phyloP scores from a whole-genome alignment of 2,888 invertebrate genomes.

The Bunonema sp. region DNA sequence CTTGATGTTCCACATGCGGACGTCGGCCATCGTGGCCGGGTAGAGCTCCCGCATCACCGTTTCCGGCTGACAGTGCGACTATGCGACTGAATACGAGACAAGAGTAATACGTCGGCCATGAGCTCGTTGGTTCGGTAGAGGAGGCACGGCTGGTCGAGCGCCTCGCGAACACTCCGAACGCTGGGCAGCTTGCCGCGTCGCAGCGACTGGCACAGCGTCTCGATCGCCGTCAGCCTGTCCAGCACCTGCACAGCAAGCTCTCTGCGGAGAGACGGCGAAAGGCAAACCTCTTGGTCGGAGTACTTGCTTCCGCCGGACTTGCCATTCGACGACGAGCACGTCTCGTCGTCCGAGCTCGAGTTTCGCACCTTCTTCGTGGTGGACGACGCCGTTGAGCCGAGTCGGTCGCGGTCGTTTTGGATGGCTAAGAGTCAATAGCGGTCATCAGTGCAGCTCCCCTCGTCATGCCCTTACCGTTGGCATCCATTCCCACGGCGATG shows the following conservation, averaged over 20 bases:
- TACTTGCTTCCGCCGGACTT: too few species aligned
- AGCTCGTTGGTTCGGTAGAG: conserved; percentile 27
- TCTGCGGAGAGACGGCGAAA: too few species aligned
- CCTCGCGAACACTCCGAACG: conserved; percentile 17
- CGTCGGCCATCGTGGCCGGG: conserved; percentile 43
- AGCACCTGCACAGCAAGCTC: too few species aligned
- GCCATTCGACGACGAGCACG: too few species aligned
- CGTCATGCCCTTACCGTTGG: conserved; percentile 24
- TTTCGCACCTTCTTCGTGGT: conserved; percentile 41
- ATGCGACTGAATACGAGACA: not conserved
- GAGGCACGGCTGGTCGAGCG: conserved; percentile 20
- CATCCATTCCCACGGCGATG: conserved; percentile 41
- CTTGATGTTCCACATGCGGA: conserved; percentile 43
- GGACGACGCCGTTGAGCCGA: too few species aligned
- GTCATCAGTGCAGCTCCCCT: not conserved
- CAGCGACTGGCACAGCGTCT: conserved; percentile 31
- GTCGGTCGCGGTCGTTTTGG: conserved; percentile 42
- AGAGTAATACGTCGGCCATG: conserved; percentile 22
- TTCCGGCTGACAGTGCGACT: conserved; percentile 17
- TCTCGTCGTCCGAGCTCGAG: too few species aligned
- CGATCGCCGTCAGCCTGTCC: conserved; percentile 17
- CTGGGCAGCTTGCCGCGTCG: conserved; percentile 31
- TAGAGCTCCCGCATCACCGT: conserved; percentile 36
- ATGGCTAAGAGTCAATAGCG: conserved; percentile 23
- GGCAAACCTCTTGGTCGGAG: too few species aligned